Evolutionary conservation across 2,888 invertebrate genomes (phyloP), one percentile per base, ranked within the genome.

Genomic region (Agrilus cyanescens): DNA sequence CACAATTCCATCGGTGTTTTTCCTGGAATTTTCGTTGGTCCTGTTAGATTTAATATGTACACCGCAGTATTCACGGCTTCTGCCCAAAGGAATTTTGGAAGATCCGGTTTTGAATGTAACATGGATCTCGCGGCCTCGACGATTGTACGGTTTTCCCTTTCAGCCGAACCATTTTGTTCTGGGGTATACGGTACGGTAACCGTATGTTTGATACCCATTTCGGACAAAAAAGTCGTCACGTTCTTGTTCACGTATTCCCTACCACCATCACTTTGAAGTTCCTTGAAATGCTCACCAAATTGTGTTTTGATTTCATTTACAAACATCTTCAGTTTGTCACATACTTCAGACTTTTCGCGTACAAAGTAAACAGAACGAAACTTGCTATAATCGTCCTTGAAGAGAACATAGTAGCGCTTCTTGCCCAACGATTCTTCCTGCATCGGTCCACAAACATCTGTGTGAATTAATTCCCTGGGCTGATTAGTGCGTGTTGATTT

Each of bases 191-290:
- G n/a, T n/a, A 18, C 18, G 5, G 40, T 47, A 15, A 42, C 29
- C 32, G 35, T 31, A 30, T 46, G 46, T 31, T 46, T 50, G 18
- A 54, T 51, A 1, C 51, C 54, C 10, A 44, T 37, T 3, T 34
- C 34, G 3, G 15, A 35, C 32, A 48, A 33, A 32, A 50, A 48
- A 8, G 35, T 12, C 13, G 42, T 41, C 7, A 52, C 33, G 1
- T 39, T 18, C 32, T 40, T 38, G 44, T 53, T 52, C 6, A 38
- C 38, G 40, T 41, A 53, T 37, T 54, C 53, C 34, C n/a, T 46
- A 2, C 51, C 53, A 12, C 50, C 50, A 32, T 52, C 52, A 7
- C 42, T 47, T n/a, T 43, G 46, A 34, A 55, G 32, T 43, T 49
- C 47, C 41, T 50, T 52, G 4, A 54, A 43, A 4, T 43, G 41